phyloP scores from a whole-genome alignment of 1,140 invertebrate species.

The Nixonia krombeini region DNA sequence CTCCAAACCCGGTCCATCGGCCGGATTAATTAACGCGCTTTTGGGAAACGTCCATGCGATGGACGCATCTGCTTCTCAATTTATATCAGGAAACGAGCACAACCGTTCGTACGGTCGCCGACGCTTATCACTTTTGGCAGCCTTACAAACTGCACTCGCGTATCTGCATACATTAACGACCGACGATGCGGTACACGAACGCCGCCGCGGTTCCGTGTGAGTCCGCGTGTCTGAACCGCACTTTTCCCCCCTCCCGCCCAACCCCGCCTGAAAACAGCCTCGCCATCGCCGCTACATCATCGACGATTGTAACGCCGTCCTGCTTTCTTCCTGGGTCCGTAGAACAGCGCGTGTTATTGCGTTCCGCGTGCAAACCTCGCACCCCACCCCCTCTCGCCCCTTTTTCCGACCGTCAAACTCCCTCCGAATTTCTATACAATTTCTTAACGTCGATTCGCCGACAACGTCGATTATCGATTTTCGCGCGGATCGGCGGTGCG shows the following conservation, averaged over 20 bases:
- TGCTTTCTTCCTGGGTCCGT: slow-evolving; percentile 43
- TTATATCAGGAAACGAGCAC: no score
- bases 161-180: slow-evolving; percentile 25
- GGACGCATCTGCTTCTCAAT: no score
- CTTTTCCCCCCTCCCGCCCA: slow-evolving; percentile 2
- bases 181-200: no score
- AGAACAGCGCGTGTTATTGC: slow-evolving; percentile 49
- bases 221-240: no score
- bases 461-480: no score
- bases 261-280: slow-evolving; percentile 8
- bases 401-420: no score
- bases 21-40: slow-evolving; percentile 1
- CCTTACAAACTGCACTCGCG: slow-evolving; percentile 39
- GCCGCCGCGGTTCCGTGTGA: no score
- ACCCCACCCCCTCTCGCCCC: slow-evolving; percentile 11
- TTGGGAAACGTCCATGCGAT: no score
- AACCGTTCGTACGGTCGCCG: slow-evolving; percentile 31
- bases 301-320: no score
- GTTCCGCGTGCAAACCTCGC: slow-evolving; percentile 33
- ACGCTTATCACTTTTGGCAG: slow-evolving; percentile 50
- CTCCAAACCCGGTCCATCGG: no score
- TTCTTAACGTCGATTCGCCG: no score
- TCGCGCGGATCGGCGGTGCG: no score
- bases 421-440: slow-evolving; percentile 3
- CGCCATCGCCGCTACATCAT: slow-evolving; percentile 16